Conservation (phyloP, 2,888 invertebrate species). For the Eueremaeus valkanovi region DNA sequence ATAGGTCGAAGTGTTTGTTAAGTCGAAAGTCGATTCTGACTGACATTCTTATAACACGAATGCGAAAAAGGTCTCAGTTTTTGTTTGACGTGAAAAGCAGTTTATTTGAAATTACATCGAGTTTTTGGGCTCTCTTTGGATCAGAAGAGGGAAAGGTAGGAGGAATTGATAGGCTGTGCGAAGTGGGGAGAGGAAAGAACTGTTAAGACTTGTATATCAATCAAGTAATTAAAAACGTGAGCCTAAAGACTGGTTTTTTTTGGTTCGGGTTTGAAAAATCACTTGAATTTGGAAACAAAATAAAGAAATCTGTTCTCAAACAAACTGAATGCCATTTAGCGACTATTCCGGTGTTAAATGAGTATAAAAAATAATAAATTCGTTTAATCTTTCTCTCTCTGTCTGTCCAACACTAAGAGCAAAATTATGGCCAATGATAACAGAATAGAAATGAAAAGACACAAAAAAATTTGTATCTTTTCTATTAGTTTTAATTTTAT, state of each 20-base stretch:
- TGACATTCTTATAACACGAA: too few relatives aligned
- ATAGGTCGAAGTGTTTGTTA: too few relatives aligned
- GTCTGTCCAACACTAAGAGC: too few relatives aligned
- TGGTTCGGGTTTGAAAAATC: neutral
- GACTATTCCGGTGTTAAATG: neutral
- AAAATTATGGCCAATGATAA: too few relatives aligned
- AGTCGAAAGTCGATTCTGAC: too few relatives aligned
- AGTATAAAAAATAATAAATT: neutral
- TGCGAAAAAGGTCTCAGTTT: too few relatives aligned
- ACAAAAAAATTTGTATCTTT: neutral
- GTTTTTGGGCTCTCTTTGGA: too few relatives aligned
- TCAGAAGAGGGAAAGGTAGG: neutral
- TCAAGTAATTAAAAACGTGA: neutral
- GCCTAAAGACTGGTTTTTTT: neutral
- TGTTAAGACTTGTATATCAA: constrained; percentile 3
- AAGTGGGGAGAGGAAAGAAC: neutral
- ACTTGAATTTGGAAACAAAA: neutral
- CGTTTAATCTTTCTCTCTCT: too few relatives aligned
- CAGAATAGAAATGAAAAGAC: neutral
- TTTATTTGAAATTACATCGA: too few relatives aligned
- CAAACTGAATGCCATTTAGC: neutral
- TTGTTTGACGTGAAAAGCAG: too few relatives aligned
- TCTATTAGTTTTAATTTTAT: too few relatives aligned
- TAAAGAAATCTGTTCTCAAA: neutral
- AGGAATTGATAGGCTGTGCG: too few relatives aligned